Percentiles rank a stretch among this genome's conserved stretches.
Conservation (phyloP, 2,113 vertebrate species). For the Verasper variegatus region DNA sequence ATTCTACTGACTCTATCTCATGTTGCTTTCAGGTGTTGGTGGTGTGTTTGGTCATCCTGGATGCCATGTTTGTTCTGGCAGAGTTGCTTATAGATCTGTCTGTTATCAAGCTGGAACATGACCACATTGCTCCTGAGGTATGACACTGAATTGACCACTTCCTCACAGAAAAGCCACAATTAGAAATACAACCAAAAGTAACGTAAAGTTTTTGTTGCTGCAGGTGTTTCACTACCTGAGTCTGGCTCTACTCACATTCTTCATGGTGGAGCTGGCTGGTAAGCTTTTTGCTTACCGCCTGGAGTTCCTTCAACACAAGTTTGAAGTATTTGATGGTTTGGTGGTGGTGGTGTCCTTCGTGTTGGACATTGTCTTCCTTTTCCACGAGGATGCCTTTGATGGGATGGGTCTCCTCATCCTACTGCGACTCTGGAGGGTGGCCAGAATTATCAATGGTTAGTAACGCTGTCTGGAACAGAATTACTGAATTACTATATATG, state of each 20-base stretch:
- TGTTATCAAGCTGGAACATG: constrained; percentile 84
- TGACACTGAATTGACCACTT: constrained; percentile 10
- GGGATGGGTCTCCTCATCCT: constrained; percentile 92
- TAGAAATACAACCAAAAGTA: background rate
- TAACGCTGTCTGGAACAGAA: background rate
- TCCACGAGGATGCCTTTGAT: constrained; percentile 88
- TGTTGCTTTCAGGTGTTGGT: constrained; percentile 83
- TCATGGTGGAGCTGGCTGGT: constrained; percentile 89
- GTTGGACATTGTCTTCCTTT: constrained; percentile 88
- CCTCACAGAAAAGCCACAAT: background rate
- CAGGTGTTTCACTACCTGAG: constrained; percentile 95
- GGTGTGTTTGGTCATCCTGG: constrained; percentile 91
- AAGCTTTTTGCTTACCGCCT: constrained; percentile 89
- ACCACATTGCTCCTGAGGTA: constrained; percentile 85
- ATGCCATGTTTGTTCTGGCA: constrained; percentile 91
- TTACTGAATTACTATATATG: too few relatives aligned
- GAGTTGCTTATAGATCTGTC: constrained; percentile 92
- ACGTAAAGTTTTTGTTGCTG: background rate
- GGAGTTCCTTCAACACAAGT: constrained; percentile 96
- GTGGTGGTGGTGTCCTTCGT: constrained; percentile 92
- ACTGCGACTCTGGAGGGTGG: constrained; percentile 95
- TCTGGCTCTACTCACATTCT: constrained; percentile 89
- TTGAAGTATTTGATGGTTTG: constrained; percentile 91
- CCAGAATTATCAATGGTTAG: constrained; percentile 94
- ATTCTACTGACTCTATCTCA: background rate